Conservation (phyloP, 2,888 invertebrate genomes). For the Eupithecia exiguata region DNA sequence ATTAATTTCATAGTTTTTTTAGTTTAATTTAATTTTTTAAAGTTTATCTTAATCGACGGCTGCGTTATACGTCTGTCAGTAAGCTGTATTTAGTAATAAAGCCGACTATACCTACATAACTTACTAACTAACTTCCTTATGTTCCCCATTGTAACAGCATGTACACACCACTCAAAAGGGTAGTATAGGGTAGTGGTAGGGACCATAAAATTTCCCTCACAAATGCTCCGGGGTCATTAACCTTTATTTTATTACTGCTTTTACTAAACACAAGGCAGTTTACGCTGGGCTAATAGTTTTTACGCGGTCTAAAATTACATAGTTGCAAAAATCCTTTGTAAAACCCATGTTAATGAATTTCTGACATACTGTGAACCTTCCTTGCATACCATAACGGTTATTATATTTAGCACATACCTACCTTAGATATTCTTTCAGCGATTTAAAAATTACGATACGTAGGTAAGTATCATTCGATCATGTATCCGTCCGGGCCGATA, state of each 20-base stretch:
- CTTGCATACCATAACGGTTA: not conserved
- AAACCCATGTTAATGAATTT: not conserved
- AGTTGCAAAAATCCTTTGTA: constrained; percentile 21
- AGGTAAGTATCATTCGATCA: no score
- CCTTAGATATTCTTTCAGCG: not conserved
- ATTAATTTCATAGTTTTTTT: no score
- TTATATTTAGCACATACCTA: not conserved
- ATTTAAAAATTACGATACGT: not conserved
- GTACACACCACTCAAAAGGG: constrained; percentile 33
- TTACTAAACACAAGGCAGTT: constrained; percentile 50
- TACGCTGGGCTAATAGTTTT: constrained; percentile 33
- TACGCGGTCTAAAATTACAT: constrained; percentile 32
- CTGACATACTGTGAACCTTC: not conserved
- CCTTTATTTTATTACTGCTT: constrained; percentile 66
- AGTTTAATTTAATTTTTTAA: not conserved
- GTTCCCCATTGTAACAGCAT: constrained; percentile 14
- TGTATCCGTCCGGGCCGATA: no score
- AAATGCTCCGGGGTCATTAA: constrained; percentile 69
- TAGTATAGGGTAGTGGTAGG: constrained; percentile 43
- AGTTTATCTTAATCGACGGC: not conserved
- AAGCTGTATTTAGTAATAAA: not conserved
- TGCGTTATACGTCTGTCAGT: not conserved
- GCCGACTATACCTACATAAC: not conserved
- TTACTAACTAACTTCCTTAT: not conserved
- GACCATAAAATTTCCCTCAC: constrained; percentile 67